Evolutionary conservation across 2,888 invertebrate genomes (phyloP), one percentile per base, ranked within the genome.

Genomic region (Exephanes ischioxanthus): DNA sequence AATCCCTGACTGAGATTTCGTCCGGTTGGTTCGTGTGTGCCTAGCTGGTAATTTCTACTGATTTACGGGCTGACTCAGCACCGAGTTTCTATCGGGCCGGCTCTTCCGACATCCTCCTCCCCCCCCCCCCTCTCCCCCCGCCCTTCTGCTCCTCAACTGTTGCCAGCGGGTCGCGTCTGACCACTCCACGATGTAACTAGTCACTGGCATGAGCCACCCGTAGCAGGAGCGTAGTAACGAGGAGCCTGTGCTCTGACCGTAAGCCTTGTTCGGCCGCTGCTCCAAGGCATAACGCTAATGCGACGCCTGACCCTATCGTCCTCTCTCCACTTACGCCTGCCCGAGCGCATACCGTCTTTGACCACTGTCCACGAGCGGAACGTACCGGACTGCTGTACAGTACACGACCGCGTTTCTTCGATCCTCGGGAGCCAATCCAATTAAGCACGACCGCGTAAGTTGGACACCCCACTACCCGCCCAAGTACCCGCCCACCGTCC

Each of bases 41-140:
- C 73, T 67, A 73, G 55, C 66, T 58, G 84, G 84, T 80, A 84
- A 84, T 84, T 84, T 80, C 84, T 76, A 80, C 71, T 84, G 84
- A 84, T 84, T 84, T 84, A 84, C 76, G 80, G 76, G 22, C 84
- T 84, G 84, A 84, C 70, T 80, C 84, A 80, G 84, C 84, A 84
- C 48, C 33, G 53, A 67, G 63, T 79, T 63, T 55, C 75, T 80
- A 53, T 75, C 75, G 79, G 53, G 58, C 58, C 53, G 58, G 72
- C 78, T 75, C 68, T 22, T 61, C 48, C 73, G 68, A 75, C 70
- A 73, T 48, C 33, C 9, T 7, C 7, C 22, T 22, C 55, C n/a
- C 55, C 6, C 6, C n/a, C n/a, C n/a, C n/a, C 53, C 53, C 5
- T n/a, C 6, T 22, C 6, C 55, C 11, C 58, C 61, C 14, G 14